Conservation (phyloP, 2,888 invertebrate genomes). For the Ornithoptera alexandrae region DNA sequence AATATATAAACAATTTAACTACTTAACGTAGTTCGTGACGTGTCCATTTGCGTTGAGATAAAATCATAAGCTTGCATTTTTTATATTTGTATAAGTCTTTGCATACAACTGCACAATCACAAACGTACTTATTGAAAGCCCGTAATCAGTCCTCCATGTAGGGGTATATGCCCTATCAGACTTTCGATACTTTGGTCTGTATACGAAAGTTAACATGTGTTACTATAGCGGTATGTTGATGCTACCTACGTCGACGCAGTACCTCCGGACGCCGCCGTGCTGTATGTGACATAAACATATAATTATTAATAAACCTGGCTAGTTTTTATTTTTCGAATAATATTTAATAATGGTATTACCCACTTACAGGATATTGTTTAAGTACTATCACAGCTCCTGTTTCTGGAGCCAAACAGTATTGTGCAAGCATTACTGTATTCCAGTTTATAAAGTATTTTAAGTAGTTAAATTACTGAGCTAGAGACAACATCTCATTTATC, state of each 20-base stretch:
- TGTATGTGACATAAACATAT: slow-evolving; percentile 33
- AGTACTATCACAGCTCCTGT: no score
- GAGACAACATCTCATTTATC: no score
- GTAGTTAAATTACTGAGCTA: no score
- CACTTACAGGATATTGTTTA: neutral
- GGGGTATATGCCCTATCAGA: slow-evolving; percentile 3
- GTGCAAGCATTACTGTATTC: no score
- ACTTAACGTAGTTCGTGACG: neutral
- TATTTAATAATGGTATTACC: neutral
- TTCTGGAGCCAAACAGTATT: no score
- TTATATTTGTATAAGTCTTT: neutral
- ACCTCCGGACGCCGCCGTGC: slow-evolving; percentile 46
- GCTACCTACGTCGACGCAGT: slow-evolving; percentile 48
- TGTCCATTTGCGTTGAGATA: neutral
- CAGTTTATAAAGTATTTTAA: no score
- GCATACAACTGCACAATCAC: neutral
- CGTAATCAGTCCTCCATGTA: neutral
- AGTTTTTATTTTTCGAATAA: neutral
- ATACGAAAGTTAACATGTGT: slow-evolving; percentile 12
- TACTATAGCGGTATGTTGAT: slow-evolving; percentile 30
- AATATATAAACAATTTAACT: neutral
- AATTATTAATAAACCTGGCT: neutral
- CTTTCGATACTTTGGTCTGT: neutral
- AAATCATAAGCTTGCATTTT: neutral
- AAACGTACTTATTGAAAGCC: neutral